Evolutionary conservation across 2,888 invertebrate species (phyloP), one percentile per base, ranked within the genome.

Genomic region (Apamea monoglypha): DNA sequence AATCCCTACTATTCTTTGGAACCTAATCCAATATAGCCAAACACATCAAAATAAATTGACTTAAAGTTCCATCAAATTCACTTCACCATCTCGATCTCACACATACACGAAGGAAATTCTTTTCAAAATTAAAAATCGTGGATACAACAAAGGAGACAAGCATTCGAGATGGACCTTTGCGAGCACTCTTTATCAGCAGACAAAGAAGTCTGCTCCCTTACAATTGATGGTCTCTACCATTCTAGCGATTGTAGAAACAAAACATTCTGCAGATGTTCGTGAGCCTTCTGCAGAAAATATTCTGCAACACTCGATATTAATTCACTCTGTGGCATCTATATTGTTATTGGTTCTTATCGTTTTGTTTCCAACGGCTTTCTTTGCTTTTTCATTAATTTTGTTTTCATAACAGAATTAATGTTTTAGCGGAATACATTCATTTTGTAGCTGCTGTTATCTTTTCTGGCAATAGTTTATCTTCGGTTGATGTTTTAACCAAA

Each of bases 201-300:
- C 92, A 93, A 92, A 92, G 92, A 90, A 90, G 82, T 85, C 85
- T 91, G 91, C 86, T 89, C 87, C 89, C 89, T 90, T 91, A 91
- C 93, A 92, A 93, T 93, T 93, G 93, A 93, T 93, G 93, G 91
- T 81, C 88, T 88, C 78, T 72, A 85, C 90, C 89, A 89, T 91
- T 92, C 85, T 63, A 82, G 83, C 79, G 84, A 86, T 80, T 81
- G 85, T 78, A 84, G 88, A 90, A 92, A 92, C 91, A 92, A 92
- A 93, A 92, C 90, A 90, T 81, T 88, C 74, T 81, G 76, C 89
- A 89, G 88, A 89, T 89, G 88, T 81, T 80, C 64, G 73, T 80
- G 80, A 88, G 86, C 83, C 85, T 88, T 82, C 78, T 84, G 77
- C 56, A 76, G 78, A 69, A 84, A 88, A 82, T 88, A 84, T 86